These are phyloP conservation scores for Geococcyx californianus DNA, from an alignment of 2,113 vertebrate species.

Conservation along the genomic window DNA sequence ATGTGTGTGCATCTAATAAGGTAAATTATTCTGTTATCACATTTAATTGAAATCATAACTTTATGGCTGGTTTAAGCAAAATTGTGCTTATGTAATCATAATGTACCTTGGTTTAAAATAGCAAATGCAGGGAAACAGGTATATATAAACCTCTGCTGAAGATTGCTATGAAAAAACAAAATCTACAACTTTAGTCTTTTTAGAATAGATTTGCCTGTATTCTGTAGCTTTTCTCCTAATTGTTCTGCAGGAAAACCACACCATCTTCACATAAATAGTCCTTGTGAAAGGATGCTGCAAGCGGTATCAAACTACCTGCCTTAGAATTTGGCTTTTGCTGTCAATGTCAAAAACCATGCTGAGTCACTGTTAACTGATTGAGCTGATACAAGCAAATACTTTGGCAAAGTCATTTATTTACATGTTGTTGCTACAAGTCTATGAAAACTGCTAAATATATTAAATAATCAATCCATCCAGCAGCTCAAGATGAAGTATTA, in stretches of 20 bases:
- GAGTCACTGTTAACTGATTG: slow-evolving; percentile 21
- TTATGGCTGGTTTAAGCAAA: not conserved
- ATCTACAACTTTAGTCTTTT: not conserved
- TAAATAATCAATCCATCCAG: not conserved
- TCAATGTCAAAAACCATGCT: not conserved
- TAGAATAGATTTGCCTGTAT: not conserved
- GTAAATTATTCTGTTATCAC: not conserved
- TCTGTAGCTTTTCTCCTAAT: not conserved
- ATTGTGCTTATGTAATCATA: not conserved
- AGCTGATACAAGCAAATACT: not conserved
- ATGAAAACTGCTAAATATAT: not conserved
- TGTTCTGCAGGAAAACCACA: not conserved
- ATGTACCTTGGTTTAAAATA: not conserved
- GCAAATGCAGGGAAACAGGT: not conserved
- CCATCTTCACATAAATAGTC: not conserved
- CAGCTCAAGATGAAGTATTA: not conserved
- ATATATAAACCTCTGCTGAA: not conserved
- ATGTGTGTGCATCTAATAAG: not conserved
- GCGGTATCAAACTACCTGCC: slow-evolving; percentile 53
- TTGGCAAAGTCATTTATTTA: not conserved
- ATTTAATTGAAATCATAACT: not conserved
- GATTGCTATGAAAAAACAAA: not conserved
- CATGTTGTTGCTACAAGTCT: not conserved
- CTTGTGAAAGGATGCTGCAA: not conserved
- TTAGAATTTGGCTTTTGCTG: slow-evolving; percentile 11